Evolutionary conservation across 2,797 vertebrate species (phyloP).

Genomic region (Otolemur crassicaudatus): DNA sequence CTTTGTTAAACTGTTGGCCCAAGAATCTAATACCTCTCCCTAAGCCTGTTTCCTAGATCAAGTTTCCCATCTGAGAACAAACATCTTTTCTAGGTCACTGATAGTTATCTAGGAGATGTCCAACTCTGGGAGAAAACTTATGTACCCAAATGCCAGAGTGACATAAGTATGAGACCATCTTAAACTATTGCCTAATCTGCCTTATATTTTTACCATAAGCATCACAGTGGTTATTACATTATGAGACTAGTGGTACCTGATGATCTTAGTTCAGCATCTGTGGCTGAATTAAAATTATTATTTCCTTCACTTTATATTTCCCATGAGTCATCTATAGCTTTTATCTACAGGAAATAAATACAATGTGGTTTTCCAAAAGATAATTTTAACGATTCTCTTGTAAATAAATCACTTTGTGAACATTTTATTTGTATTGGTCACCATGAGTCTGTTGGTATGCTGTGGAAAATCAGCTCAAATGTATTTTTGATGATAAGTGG

Average conservation of each 20-base stretch:
- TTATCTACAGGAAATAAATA: conserved; percentile 1
- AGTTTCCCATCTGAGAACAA: neutral
- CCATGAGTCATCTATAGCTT: neutral
- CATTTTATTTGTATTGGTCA: neutral
- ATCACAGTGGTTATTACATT: neutral
- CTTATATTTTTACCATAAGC: accelerated
- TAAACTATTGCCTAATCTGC: neutral
- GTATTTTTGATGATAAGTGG: conserved; percentile 29
- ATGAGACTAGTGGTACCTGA: neutral
- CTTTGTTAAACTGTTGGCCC: neutral
- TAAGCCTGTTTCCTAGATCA: neutral
- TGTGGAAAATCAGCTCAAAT: conserved; percentile 42
- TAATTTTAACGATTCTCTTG: neutral
- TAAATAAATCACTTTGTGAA: neutral
- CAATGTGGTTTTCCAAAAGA: neutral
- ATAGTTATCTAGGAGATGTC: neutral
- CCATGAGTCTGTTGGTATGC: neutral
- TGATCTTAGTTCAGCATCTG: neutral
- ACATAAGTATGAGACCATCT: neutral
- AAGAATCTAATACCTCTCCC: neutral
- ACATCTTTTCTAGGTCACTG: neutral
- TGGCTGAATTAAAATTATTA: neutral
- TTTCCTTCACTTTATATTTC: neutral
- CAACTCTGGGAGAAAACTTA: neutral
- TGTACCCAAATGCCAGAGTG: accelerated